Base-by-base conservation (phyloP, 1,140 invertebrate genomes). In the Drosophila malerkotliana region DNA sequence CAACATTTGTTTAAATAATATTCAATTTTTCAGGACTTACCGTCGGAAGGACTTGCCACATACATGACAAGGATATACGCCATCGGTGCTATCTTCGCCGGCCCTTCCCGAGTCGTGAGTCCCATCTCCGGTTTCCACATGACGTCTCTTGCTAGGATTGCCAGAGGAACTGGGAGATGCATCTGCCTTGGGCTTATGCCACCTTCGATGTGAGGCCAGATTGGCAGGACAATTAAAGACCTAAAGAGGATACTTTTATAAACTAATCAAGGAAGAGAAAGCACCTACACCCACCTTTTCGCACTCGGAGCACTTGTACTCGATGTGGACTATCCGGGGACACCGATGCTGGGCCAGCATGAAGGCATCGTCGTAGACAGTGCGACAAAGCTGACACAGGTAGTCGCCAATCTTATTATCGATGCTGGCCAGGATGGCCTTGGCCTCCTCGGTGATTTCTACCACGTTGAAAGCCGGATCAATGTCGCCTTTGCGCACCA, bases 211-310 rank as follows among this genome's bases (percentile, higher is more conserved):
- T 0, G 98, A 99, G 0, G 98, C 98, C 71, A 99, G 92, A 92
- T 99, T 99, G 4, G 98, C 98, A 0, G 98, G 98, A 92, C 98
- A 99, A 91, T 98, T 99, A 94, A 99, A 99, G 0, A 98, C 96
- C 82, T 85, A 52, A 21, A 24, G 10, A 6, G 3, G 9, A 45
- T 5, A 14, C 5, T n/a, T 37, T 37, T 12, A 37, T 1, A 24
- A 58, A 24, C 6, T 2, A 12, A 12, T 28, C 91, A 66, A 10
- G 47, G 49, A 69, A 93, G 90, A 15, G 21, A n/a, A 37, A n/a
- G 8, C 8, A 34, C n/a, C 1, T 12, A 5, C 34, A 63, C 47
- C 3, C 28, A 87, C 82, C 93, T 99, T 99, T 93, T 99, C 98
- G 92, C 99, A 99, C 92, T 99, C 98, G 0, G 98, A 98, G 92